Evolutionary conservation across 1,140 invertebrate genomes (phyloP), one percentile per base, ranked within the genome.

Genomic region (honey bee (Apis mellifera)): DNA sequence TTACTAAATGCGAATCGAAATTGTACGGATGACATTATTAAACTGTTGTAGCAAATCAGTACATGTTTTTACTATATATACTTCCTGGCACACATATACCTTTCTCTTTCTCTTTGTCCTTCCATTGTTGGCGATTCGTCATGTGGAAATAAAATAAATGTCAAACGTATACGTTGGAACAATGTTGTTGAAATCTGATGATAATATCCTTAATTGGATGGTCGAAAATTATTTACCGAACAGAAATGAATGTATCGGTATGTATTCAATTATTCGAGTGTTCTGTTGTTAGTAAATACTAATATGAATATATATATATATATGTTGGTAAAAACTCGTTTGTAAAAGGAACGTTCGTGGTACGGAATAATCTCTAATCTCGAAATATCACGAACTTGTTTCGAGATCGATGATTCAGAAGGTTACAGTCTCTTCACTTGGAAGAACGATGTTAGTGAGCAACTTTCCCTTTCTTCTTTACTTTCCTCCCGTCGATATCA

Each of bases 401-500:
- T 55, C 17, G 64, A 54, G 54, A 21, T 50, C 13, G 71, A 26
- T 75, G 79, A 82, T 68, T 82, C 73, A 82, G 73, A 82, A 76
- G 72, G 72, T 82, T 82, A 76, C 72, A 82, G 73, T 68, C 79
- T 66, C 78, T 60, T 82, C 79, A 19, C 64, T 68, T 15, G 64
- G 73, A 65, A 57, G 23, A 69, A 68, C 54, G 73, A 76, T 76
- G 55, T 62, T 64, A 66, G 48, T 68, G 64, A 54, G 79, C 79
- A 82, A 82, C 79, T 82, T 82, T 82, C 79, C 79, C 79, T 82
- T 82, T 82, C 79, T 69, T 75, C 73, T 69, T 82, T 65, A 55
- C 79, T 82, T 82, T 82, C 79, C 54, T 76, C 60, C 12, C 42
- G 55, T 26, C n/a, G 60, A 26, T 81, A 52, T 55, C 50, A 32